A percentile compares a stretch with the other conserved stretches of the same genome.
These are phyloP conservation scores for Chaetorhynchus papuensis DNA, from an alignment of 2,113 vertebrate genomes.

Conservation along the genomic window DNA sequence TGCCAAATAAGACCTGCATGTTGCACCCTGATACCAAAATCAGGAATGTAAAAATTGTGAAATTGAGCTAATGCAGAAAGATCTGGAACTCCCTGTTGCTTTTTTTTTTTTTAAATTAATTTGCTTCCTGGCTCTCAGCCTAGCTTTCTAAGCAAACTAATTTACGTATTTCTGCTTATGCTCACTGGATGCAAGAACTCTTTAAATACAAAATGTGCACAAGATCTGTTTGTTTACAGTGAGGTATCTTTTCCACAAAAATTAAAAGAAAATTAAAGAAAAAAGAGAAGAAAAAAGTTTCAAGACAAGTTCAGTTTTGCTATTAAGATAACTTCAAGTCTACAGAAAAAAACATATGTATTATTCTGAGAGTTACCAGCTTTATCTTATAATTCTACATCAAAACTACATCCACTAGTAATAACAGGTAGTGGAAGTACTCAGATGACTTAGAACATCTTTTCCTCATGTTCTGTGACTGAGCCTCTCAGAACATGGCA, in stretches of 20 bases:
- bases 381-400: not conserved
- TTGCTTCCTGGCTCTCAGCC: not conserved
- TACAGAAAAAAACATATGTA: not conserved
- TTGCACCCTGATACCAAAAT: constrained; percentile 29
- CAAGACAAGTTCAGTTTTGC: not conserved
- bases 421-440: not conserved
- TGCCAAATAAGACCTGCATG: not conserved
- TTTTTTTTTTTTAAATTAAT: not conserved
- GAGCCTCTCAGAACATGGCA: not conserved
- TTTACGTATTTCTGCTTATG: not conserved
- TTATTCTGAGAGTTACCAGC: not conserved
- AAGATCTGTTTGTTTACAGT: not conserved
- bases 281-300: not conserved
- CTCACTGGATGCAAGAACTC: not conserved
- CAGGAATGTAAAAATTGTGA: not conserved
- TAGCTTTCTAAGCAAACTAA: not conserved
- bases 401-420: not conserved
- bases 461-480: not conserved
- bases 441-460: not conserved
- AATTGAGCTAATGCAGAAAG: not conserved
- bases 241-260: not conserved
- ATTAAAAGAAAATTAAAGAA: not conserved
- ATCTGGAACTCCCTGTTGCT: not conserved
- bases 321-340: not conserved
- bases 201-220: not conserved